phyloP scores from a whole-genome alignment of 2,797 vertebrate genomes.

The Chanos chanos region DNA sequence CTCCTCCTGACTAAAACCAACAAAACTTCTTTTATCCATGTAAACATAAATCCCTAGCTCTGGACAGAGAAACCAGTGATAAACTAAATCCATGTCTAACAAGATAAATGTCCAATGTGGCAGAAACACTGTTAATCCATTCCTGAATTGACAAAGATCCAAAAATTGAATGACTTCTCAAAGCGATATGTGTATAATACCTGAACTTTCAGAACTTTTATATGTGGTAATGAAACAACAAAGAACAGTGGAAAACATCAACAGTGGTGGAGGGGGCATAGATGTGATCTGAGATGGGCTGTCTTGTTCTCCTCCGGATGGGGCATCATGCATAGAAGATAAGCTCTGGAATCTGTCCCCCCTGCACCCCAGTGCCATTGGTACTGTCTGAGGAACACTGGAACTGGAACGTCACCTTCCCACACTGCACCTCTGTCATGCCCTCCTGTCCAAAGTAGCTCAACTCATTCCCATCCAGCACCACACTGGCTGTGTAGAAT shows the following conservation, averaged over 20 bases:
- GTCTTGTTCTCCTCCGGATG: neutral
- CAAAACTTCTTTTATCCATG: conserved; percentile 2
- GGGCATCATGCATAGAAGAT: conserved; percentile 90
- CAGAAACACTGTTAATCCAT: neutral
- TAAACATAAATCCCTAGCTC: conserved; percentile 11
- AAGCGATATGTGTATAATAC: conserved; percentile 6
- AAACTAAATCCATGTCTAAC: neutral
- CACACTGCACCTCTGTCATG: conserved; percentile 98
- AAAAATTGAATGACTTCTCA: neutral
- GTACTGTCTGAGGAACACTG: conserved; percentile 98
- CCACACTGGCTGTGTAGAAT: conserved; percentile 95
- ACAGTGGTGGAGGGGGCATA: neutral
- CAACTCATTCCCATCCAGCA: conserved; percentile 92
- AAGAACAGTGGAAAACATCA: too few relatives aligned
- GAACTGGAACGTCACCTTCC: conserved; percentile 96
- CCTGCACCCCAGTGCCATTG: conserved; percentile 95
- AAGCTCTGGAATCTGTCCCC: conserved; percentile 95
- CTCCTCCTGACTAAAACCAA: too few relatives aligned
- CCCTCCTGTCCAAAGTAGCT: conserved; percentile 98
- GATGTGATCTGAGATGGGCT: too few relatives aligned
- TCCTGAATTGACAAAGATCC: neutral
- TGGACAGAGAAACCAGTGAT: conserved; percentile 8
- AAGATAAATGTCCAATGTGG: too few relatives aligned
- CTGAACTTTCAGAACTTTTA: too few relatives aligned
- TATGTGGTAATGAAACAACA: too few relatives aligned